These are phyloP conservation scores for Flexamia atlantica DNA, from an alignment of 2,888 invertebrate species.

Conservation along the genomic window DNA sequence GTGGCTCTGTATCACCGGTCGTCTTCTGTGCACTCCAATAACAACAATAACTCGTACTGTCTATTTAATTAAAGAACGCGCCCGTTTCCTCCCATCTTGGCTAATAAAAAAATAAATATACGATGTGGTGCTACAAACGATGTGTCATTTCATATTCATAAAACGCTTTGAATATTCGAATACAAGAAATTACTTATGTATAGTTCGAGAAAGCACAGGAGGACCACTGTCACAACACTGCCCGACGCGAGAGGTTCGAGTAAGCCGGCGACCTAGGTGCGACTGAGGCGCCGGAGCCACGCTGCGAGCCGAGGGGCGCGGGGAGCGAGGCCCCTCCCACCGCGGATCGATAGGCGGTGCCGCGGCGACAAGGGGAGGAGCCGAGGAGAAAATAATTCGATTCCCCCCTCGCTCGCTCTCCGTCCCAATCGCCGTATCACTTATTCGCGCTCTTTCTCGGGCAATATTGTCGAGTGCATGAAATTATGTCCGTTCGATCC, in stretches of 20 bases:
- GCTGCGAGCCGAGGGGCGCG: not conserved
- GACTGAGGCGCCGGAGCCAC: constrained; percentile 36
- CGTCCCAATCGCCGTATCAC: constrained; percentile 44
- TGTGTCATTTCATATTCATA: not conserved
- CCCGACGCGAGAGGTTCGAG: constrained; percentile 43
- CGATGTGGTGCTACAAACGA: not conserved
- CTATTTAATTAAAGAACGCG: not conserved
- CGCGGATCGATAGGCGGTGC: constrained; percentile 39
- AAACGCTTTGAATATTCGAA: not conserved
- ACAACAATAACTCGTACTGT: not conserved
- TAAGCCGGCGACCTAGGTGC: constrained; percentile 23
- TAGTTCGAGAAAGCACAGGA: constrained; percentile 16
- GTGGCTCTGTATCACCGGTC: not conserved
- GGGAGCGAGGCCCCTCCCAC: constrained; percentile 63
- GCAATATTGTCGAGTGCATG: constrained; percentile 62
- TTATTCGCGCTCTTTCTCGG: constrained; percentile 59
- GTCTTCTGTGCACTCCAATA: not conserved
- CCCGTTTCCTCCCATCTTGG: not conserved
- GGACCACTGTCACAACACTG: constrained; percentile 44
- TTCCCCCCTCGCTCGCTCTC: constrained; percentile 55
- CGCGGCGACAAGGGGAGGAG: constrained; percentile 48
- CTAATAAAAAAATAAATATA: not conserved
- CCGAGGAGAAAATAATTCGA: constrained; percentile 57
- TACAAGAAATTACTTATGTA: too few relatives aligned
- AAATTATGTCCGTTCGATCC: constrained; percentile 61